phyloP scores from a whole-genome alignment of 2,797 vertebrate genomes.

The Ctenochaetus hawaiiensis region DNA sequence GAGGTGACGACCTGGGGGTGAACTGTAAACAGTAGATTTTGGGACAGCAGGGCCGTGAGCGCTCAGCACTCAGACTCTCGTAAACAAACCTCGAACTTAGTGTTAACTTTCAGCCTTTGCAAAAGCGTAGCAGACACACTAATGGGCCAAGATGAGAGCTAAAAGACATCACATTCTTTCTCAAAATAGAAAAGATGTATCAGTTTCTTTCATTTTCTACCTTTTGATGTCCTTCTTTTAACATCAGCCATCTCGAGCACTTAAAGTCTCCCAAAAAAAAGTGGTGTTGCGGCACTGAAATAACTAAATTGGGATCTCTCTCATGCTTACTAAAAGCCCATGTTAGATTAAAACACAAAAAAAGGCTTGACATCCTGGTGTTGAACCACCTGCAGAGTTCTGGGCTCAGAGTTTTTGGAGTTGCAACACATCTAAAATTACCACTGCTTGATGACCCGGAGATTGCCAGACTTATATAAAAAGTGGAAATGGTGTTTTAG shows the following conservation, averaged over 20 bases:
- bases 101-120: constrained; percentile 16
- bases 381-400: constrained; percentile 32
- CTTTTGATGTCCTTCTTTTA: not conserved
- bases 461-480: constrained; percentile 1
- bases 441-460: constrained; percentile 7
- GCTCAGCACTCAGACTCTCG: constrained; percentile 2
- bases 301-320: not conserved
- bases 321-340: not conserved
- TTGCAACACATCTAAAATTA: constrained; percentile 9
- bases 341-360: constrained; percentile 13
- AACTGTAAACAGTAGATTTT: constrained; percentile 58
- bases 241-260: not conserved
- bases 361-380: not conserved
- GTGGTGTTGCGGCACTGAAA: not conserved
- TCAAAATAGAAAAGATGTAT: constrained; percentile 5
- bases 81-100: constrained; percentile 20
- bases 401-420: constrained; percentile 9
- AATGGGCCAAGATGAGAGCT: not conserved
- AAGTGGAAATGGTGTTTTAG: constrained; percentile 1
- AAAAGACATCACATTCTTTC: not conserved
- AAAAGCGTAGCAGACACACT: not conserved
- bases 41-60: constrained; percentile 23
- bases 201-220: not conserved
- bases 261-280: not conserved
- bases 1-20: constrained; percentile 54